Evolutionary conservation across 1,140 invertebrate species (phyloP), one percentile per base, ranked within the genome.

Genomic region (Acyrthosiphon pisum): DNA sequence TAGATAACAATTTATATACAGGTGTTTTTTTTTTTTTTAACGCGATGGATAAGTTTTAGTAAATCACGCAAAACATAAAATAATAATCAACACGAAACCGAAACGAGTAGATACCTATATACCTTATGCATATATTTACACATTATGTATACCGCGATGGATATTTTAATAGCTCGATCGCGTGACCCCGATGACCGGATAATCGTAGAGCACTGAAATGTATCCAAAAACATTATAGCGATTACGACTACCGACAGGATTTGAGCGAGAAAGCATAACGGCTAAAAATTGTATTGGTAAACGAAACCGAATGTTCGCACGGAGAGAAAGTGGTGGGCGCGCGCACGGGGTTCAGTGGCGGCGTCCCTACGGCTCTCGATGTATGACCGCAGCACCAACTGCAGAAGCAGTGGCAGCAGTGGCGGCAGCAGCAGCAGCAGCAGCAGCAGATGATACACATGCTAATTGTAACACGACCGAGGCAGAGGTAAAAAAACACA

Each of bases 321-420:
- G 22, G 68, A 46, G 91, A 92, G 91, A 92, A 92, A 92, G 91
- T 92, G 91, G 91, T 92, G 91, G 76, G 76, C 91, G 91, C 60
- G 46, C 8, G 53, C 87, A 53, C 46, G 46, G 86, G 86, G 48
- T 53, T 53, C 87, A 50, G 87, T 88, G 86, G 35, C 91, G n/a
- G 68, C 46, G 46, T 92, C 60, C 91, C 91, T 92, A 81, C 76
- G 91, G n/a, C 91, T 92, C 22, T 41, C 60, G 53, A n/a, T 18
- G 6, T 53, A n/a, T 20, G 41, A 90, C 60, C 53, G 90, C 60
- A 68, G 44, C 35, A 91, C 30, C 6, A 4, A 44, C 81, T 44
- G 84, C 30, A 23, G 48, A n/a, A 50, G 86, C 30, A 35, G 60
- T 3, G 30, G 30, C 30, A 9, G 56, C 56, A 8, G 56, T 14